Percentiles rank a stretch among this genome's conserved stretches.
phyloP scores from a whole-genome alignment of 2,797 vertebrate species.

The Centroberyx gerrardi region DNA sequence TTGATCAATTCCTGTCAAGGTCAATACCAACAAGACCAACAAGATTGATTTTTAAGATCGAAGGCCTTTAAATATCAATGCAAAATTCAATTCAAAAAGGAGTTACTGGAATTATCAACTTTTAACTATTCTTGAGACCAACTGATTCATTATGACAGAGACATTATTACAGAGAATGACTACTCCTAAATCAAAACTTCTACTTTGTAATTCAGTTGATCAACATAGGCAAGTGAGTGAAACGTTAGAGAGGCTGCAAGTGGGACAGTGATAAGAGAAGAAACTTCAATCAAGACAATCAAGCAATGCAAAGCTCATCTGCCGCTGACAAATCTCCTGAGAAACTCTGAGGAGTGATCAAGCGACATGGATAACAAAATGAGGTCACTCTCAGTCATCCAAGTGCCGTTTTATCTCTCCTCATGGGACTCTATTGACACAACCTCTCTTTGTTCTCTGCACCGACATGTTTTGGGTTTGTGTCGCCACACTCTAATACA shows the following conservation, averaged over 20 bases:
- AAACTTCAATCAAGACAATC: not conserved
- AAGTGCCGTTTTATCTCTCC: constrained; percentile 22
- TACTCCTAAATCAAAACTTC: not conserved
- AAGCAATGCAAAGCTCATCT: constrained; percentile 17
- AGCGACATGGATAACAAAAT: constrained; percentile 46
- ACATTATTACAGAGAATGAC: not conserved
- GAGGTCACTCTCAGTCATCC: constrained; percentile 50
- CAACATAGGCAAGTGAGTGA: accelerated
- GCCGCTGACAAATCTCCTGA: constrained; percentile 20
- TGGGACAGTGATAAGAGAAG: not conserved
- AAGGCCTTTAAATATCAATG: no score
- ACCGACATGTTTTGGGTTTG: not conserved
- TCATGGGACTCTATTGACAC: not conserved
- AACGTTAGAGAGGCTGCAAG: not conserved
- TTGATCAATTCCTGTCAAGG: no score
- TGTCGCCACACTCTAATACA: not conserved
- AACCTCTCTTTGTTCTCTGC: not conserved
- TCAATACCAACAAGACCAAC: no score
- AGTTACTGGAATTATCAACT: not conserved
- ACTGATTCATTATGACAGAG: not conserved
- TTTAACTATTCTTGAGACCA: not conserved
- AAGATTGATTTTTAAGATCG: no score
- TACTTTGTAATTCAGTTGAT: not conserved
- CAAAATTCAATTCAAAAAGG: not conserved
- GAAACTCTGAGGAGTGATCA: constrained; percentile 37